Evolutionary conservation across 2,797 vertebrate species (phyloP), one percentile per base, ranked within the genome.

Genomic region (Oreochromis mossambicus): DNA sequence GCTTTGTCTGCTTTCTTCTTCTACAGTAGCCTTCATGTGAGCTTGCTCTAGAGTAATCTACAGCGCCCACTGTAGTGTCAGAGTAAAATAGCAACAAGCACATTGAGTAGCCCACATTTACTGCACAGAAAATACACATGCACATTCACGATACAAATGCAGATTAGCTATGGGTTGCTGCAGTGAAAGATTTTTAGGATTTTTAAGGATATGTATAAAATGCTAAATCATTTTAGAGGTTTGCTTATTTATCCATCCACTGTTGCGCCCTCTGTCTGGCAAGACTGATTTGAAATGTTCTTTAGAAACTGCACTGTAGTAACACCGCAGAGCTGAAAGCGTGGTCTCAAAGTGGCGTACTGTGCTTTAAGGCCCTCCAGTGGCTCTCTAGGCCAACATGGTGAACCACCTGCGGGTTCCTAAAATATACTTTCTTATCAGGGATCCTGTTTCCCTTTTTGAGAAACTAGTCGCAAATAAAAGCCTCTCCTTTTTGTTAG

Each of bases 401-500:
- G 46, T 48, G 43, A 63, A 75, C 78, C 54, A 73, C 38, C 29
- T 6, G 29, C 11, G 4, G 19, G 52, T 26, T 52, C 70, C 46
- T 70, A 77, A 85, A 92, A 92, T 80, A 82, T 82, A 77, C 38
- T 41, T 75, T 61, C 92, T 93, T 93, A 93, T 93, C 92, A 75
- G 63, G 14, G 55, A 50, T 73, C 41, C 41, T 55, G 77, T 77
- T 85, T 83, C 68, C 83, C 83, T 86, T 85, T 84, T 88, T 79
- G 19, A 76, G 52, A 8, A 55, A 81, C 75, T 61, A 36, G 34
- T 48, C 66, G 6, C 80, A 85, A 81, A 90, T 83, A 83, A 90
- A 91, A 80, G 58, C 29, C 38, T 61, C 21, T 77, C 36, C 24
- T 87, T 85, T 81, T 73, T 54, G 13, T 1, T 2, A 46, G 34